A percentile compares a stretch with the other conserved stretches of the same genome.
These are phyloP conservation scores for Hippocampus barbouri DNA, from an alignment of 2,113 vertebrate species.

Conservation along the genomic window DNA sequence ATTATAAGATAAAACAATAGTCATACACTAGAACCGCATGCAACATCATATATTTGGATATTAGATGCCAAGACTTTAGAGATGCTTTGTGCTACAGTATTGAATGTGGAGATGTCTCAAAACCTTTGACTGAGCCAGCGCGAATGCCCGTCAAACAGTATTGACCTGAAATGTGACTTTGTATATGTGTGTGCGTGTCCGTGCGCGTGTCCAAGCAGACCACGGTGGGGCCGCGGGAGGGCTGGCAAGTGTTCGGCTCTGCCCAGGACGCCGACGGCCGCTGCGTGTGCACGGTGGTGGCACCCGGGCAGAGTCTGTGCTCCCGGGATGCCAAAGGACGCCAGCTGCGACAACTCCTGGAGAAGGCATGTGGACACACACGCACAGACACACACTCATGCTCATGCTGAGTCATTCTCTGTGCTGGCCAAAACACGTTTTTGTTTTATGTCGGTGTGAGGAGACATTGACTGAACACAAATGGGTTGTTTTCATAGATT, in stretches of 20 bases:
- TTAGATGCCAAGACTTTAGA: too few relatives aligned
- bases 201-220: constrained; percentile 72
- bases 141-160: too few relatives aligned
- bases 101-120: too few relatives aligned
- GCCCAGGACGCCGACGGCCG: constrained; percentile 95
- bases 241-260: constrained; percentile 98
- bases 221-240: constrained; percentile 86
- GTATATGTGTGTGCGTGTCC: constrained; percentile 9
- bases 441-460: background rate
- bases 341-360: constrained; percentile 91
- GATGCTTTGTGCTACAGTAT: too few relatives aligned
- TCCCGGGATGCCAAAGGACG: constrained; percentile 95
- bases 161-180: background rate
- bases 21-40: too few relatives aligned
- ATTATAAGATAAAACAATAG: too few relatives aligned
- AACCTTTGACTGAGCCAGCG: too few relatives aligned
- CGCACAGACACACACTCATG: constrained; percentile 15
- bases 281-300: constrained; percentile 97
- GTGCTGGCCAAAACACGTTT: background rate
- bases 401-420: background rate
- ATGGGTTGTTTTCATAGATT: too few relatives aligned
- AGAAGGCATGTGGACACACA: constrained; percentile 77
- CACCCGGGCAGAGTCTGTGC: constrained; percentile 94
- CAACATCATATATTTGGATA: too few relatives aligned
- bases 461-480: background rate